These are phyloP conservation scores for Philotrypesis tridentata DNA, from an alignment of 1,140 invertebrate genomes.

Conservation along the genomic window DNA sequence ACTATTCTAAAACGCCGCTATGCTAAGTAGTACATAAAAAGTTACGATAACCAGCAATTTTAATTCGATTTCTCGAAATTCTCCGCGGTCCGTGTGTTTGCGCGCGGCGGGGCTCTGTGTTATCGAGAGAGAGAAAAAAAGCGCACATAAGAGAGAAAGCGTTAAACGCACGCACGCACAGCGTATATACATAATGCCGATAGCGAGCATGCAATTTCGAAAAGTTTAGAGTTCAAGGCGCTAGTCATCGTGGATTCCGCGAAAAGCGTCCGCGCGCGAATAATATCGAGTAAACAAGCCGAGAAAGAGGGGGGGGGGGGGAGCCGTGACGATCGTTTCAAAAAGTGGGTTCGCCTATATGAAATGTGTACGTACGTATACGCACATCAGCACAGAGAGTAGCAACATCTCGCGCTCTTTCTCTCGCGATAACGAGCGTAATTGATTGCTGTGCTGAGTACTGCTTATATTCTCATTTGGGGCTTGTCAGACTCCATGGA, in stretches of 20 bases:
- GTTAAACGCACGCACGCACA: neutral
- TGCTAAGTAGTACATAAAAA: neutral
- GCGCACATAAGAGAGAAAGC: too few species aligned
- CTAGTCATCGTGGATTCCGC: neutral
- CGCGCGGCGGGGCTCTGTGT: too few species aligned
- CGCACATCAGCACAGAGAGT: neutral
- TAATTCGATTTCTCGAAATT: neutral
- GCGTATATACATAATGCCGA: too few species aligned
- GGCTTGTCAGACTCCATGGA: neutral
- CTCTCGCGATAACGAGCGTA: constrained; percentile 35
- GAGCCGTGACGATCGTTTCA: constrained; percentile 13
- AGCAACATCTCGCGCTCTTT: neutral
- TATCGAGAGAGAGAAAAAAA: too few species aligned
- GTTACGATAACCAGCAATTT: neutral
- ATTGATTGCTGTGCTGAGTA: constrained; percentile 31
- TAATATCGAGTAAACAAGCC: constrained; percentile 28
- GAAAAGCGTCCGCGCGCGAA: constrained; percentile 13
- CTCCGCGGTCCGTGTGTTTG: neutral
- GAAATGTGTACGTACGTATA: too few species aligned
- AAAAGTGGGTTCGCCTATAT: constrained; percentile 15
- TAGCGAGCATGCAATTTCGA: constrained; percentile 5
- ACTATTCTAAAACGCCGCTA: neutral
- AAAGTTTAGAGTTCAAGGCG: constrained; percentile 22
- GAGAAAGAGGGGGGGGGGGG: too few species aligned
- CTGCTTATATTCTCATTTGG: neutral